These are phyloP conservation scores for Ennomos fuscantarius DNA, from an alignment of 2,888 invertebrate species.

Conservation along the genomic window DNA sequence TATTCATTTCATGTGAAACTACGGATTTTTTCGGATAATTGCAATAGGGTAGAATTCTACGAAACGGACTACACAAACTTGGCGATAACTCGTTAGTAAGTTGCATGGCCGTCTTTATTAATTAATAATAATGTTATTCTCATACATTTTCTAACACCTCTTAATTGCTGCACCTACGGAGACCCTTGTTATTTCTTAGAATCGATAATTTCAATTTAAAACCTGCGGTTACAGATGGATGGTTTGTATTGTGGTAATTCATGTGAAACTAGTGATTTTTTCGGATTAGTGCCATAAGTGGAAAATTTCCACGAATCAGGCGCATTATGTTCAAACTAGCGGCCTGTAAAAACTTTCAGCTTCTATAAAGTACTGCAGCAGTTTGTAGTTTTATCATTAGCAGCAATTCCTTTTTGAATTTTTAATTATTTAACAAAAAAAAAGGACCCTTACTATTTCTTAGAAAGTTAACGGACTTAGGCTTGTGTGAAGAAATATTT, in stretches of 20 bases:
- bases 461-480: too few species aligned
- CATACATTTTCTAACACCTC: slow-evolving; percentile 13
- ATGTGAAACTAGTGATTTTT: slow-evolving; percentile 14
- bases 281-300: background rate
- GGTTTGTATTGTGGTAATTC: slow-evolving; percentile 13
- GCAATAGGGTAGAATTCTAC: slow-evolving; percentile 15
- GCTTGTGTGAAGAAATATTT: too few species aligned
- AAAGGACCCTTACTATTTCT: background rate
- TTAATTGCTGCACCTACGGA: slow-evolving; percentile 9
- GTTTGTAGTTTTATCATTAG: too few species aligned
- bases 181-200: slow-evolving; percentile 19
- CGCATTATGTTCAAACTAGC: too few species aligned
- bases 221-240: background rate
- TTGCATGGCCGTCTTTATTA: background rate
- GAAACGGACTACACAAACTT: slow-evolving; percentile 10
- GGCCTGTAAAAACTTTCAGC: too few species aligned
- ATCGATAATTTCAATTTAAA: slow-evolving; percentile 2
- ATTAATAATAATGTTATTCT: slow-evolving; percentile 1
- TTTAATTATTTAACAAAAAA: background rate
- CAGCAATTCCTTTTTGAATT: background rate
- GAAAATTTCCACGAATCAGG: slow-evolving; percentile 2
- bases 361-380: too few species aligned
- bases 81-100: slow-evolving; percentile 13
- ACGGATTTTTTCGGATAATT: slow-evolving; percentile 27
- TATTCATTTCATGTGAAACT: slow-evolving; percentile 25